Conservation (phyloP, 2,113 vertebrate species). For the Entomyzon cyanotis region DNA sequence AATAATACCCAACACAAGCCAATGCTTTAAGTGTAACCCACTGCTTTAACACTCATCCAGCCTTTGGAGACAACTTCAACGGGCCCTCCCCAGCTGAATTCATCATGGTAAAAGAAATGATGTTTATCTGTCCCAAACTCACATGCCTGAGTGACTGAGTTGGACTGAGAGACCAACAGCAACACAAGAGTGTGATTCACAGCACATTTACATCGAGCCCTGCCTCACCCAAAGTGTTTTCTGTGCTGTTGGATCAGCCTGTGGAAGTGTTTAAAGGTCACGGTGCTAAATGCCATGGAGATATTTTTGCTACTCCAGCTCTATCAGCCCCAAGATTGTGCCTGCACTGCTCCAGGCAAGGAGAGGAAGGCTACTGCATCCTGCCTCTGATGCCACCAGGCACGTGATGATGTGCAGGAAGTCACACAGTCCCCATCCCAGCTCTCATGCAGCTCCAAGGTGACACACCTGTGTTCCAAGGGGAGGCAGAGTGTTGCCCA, state of each 20-base stretch:
- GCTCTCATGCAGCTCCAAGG: background rate
- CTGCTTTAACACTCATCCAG: background rate
- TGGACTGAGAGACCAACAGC: background rate
- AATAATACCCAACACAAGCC: background rate
- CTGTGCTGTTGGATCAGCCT: background rate
- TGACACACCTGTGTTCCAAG: background rate
- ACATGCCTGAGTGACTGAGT: too few species aligned
- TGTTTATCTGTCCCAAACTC: background rate
- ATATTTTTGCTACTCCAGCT: background rate
- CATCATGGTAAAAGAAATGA: background rate
- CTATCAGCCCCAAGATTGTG: background rate
- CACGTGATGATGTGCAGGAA: fast-evolving
- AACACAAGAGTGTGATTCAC: background rate
- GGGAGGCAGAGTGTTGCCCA: background rate
- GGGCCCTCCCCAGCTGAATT: background rate
- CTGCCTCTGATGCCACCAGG: background rate
- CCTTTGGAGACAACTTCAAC: fast-evolving
- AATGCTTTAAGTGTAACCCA: background rate
- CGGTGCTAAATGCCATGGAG: fast-evolving
- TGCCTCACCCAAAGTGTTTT: background rate
- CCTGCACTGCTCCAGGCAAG: background rate
- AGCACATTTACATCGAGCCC: background rate
- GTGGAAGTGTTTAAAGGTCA: background rate
- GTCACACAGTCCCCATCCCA: background rate
- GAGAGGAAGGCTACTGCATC: background rate